Evolutionary conservation across 2,797 vertebrate species (phyloP).

Genomic region (Cynodonichthys magdalenae): DNA sequence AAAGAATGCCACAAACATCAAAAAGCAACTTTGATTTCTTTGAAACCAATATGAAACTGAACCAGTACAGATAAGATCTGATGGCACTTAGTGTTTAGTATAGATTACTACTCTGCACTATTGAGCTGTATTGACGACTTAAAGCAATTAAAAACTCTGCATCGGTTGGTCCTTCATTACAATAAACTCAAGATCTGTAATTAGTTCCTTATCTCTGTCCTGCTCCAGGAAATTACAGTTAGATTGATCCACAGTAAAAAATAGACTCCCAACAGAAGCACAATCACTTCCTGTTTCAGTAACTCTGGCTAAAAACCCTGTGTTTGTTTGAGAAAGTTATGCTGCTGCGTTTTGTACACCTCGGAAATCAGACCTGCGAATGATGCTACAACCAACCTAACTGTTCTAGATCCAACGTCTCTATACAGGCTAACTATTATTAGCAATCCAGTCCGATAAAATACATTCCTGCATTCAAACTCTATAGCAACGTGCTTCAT

Average conservation of each 20-base stretch:
- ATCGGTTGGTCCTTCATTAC: constrained; percentile 4
- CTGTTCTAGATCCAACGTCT: not conserved
- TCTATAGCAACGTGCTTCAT: too few relatives aligned
- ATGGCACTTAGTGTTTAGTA: not conserved
- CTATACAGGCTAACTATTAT: too few relatives aligned
- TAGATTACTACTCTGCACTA: not conserved
- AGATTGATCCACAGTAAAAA: constrained; percentile 16
- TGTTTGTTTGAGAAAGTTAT: not conserved
- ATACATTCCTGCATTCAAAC: too few relatives aligned
- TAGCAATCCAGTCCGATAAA: too few relatives aligned
- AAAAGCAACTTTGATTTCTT: not conserved
- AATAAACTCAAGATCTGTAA: not conserved
- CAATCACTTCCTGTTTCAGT: constrained; percentile 2
- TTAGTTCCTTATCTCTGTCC: not conserved
- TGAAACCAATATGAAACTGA: not conserved
- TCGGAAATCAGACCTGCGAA: not conserved
- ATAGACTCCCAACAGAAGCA: not conserved
- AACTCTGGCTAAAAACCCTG: not conserved
- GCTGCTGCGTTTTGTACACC: too few relatives aligned
- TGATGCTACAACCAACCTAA: not conserved
- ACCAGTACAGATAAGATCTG: not conserved
- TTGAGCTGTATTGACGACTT: not conserved
- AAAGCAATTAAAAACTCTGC: not conserved
- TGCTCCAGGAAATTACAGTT: constrained; percentile 2
- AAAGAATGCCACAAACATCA: not conserved